Evolutionary conservation across 2,888 invertebrate species (phyloP), one percentile per base, ranked within the genome.

Genomic region (Anticlea derivata): DNA sequence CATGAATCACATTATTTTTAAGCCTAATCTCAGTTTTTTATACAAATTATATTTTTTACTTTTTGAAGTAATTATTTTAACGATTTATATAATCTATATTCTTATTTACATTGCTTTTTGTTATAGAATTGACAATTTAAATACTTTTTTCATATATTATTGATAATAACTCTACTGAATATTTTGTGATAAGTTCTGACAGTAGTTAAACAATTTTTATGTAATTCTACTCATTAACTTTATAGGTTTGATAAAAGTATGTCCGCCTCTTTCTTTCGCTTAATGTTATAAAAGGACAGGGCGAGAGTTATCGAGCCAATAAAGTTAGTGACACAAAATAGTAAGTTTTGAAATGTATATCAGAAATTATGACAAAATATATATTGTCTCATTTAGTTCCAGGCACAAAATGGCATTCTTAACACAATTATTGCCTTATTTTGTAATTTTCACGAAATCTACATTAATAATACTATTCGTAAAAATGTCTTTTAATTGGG

Each of bases 381-480:
- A 77, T 88, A 89, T 89, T 89, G 88, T 90, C 89, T 74, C 74
- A 73, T 69, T 73, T 73, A 70, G 61, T 73, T 66, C 49, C 66
- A 90, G 90, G 90, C 90, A 90, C 90, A 83, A 81, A 75, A 77
- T 86, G 90, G 89, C 68, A 83, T 86, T 86, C 73, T 78, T 75
- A 89, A 87, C 84, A 86, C 87, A 85, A 84, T 81, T 79, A 84
- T 81, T 82, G 88, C 86, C 88, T 77, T 83, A 73, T 66, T 47
- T 53, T 55, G 58, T 56, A 53, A 66, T 75, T 81, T 83, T 83
- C 83, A 83, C 82, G 83, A 88, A 81, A 74, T 85, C 87, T 88
- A 87, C 80, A 86, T 85, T 89, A 90, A 85, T 89, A 90, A 90
- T 90, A 90, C 90, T 89, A 87, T 89, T 84, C 86, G 90, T 90